Conservation (phyloP, 2,113 vertebrate species). For the Phaethon lepturus region DNA sequence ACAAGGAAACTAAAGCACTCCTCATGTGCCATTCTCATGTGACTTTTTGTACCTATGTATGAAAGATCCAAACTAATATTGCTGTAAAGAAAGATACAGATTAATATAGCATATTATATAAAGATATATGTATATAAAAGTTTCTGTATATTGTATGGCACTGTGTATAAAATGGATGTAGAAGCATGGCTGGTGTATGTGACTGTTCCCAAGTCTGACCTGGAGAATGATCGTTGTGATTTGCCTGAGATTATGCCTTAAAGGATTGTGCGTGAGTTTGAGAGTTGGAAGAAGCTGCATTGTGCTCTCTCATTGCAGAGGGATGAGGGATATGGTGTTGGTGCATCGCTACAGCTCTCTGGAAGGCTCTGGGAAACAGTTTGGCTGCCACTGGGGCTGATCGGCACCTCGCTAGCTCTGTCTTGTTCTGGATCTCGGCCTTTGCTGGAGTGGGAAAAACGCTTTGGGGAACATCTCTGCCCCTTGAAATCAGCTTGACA, state of each 20-base stretch:
- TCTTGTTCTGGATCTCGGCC: not conserved
- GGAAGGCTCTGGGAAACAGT: not conserved
- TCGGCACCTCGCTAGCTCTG: not conserved
- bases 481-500: not conserved
- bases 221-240: not conserved
- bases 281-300: not conserved
- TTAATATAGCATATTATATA: slow-evolving; percentile 82
- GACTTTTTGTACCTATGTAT: slow-evolving; percentile 80
- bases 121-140: slow-evolving; percentile 81
- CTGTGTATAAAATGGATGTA: slow-evolving; percentile 77
- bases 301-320: not conserved
- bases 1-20: slow-evolving; percentile 50
- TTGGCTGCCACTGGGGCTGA: not conserved
- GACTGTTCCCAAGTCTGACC: slow-evolving; percentile 9
- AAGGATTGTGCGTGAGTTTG: not conserved
- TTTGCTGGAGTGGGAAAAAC: not conserved
- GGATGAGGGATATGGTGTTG: rapidly evolving
- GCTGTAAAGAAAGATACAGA: slow-evolving; percentile 81
- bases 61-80: slow-evolving; percentile 76
- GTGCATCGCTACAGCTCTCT: rapidly evolving
- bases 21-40: slow-evolving; percentile 65
- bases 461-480: not conserved
- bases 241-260: not conserved
- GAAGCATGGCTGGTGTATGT: slow-evolving; percentile 51
- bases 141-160: slow-evolving; percentile 78